Conservation (phyloP, 2,113 vertebrate species). For the Myxocyprinus asiaticus region DNA sequence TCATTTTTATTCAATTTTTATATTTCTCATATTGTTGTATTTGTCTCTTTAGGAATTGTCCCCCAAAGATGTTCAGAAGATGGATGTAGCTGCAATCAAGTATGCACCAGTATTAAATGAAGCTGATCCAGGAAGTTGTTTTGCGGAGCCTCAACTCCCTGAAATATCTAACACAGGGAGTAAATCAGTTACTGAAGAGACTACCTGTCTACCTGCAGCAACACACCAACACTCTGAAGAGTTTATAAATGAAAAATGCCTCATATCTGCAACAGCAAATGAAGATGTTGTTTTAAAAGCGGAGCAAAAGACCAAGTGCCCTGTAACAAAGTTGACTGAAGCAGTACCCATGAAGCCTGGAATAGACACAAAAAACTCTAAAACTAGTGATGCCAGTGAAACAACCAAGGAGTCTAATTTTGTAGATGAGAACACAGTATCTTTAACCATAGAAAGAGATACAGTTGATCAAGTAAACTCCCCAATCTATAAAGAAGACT, state of each 20-base stretch:
- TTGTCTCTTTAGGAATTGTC: constrained; percentile 34
- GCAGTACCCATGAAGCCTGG: neutral
- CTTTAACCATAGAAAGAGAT: neutral
- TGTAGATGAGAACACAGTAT: neutral
- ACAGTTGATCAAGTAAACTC: neutral
- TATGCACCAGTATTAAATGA: neutral
- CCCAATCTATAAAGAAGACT: neutral
- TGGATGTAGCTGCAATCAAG: neutral
- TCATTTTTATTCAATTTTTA: too few species aligned
- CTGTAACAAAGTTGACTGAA: constrained; percentile 7
- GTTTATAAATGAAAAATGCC: neutral
- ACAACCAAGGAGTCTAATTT: neutral
- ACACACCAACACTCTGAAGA: neutral
- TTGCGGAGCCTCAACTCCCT: neutral
- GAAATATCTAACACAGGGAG: neutral
- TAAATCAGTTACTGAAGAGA: constrained; percentile 2
- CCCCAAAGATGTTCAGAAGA: neutral
- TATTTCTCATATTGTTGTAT: neutral
- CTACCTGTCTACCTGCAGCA: neutral
- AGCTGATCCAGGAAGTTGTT: neutral
- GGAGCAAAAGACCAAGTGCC: neutral
- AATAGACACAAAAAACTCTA: constrained; percentile 13
- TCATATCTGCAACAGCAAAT: neutral
- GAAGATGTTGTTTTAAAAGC: neutral
- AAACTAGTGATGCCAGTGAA: neutral